Evolutionary conservation across 2,888 invertebrate species (phyloP), one percentile per base, ranked within the genome.

Genomic region (Ophraella communa): DNA sequence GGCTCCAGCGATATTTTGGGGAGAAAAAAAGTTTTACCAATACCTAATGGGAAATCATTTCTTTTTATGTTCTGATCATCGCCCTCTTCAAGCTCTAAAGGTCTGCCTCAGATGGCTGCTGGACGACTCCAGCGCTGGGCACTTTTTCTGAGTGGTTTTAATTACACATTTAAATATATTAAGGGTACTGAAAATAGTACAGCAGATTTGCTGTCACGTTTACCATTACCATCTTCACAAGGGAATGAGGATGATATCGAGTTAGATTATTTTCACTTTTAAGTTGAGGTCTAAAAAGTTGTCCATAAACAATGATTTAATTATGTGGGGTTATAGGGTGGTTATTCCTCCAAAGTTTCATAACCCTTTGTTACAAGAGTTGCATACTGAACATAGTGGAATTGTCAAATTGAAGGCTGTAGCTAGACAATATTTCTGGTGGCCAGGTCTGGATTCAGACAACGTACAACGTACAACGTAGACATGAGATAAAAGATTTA

Each of bases 301-400:
- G 4, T 63, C 24, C 17, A 62, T 67, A 20, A 67, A 70, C n/a
- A 58, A 65, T 51, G 56, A 57, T 53, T 52, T 62, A 49, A 49
- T 67, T 18, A 59, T 77, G 53, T 74, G 73, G 72, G 71, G 73
- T 4, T 69, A 74, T 44, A 54, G 76, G 44, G 62, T 75, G 1
- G 57, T 75, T 1, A 70, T 76, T 59, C 74, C 75, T 4, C 18
- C 64, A 7, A 62, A 17, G 20, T 71, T 71, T 11, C 30, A 66
- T 14, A 5, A 45, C 18, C 10, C n/a, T 21, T 20, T 75, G 4
- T 45, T 76, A 24, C 45, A 69, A 7, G 72, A 74, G 53, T 44
- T 74, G 24, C 75, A 76, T 70, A 42, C 42, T 17, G 53, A 62
- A 10, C 74, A 74, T 60, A 33, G 70, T 55, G 75, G 75, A 8